Evolutionary conservation across 2,113 vertebrate genomes (phyloP), one percentile per base, ranked within the genome.

Genomic region (Physeter macrocephalus): DNA sequence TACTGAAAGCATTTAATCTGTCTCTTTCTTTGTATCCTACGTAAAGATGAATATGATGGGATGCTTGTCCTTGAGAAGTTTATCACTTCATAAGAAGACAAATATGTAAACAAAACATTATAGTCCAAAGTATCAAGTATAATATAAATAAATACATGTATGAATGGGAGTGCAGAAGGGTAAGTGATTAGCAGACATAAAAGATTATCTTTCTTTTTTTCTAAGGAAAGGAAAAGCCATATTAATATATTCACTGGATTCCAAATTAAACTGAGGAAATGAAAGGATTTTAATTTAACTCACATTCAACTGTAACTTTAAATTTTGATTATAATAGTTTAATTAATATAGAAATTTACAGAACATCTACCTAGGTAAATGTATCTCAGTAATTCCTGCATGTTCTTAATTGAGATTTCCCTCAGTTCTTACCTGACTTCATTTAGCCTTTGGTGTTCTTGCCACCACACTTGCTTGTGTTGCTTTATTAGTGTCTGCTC

Each of bases 401-500:
- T 80, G 27, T 84, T 31, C 61, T 67, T 17, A 27, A 20, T 0
- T 7, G 66, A 84, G 34, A 64, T n/a, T 49, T 82, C 41, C 59
- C 23, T 72, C 74, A 69, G 34, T 69, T 98, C 98, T 99, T 99
- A 99, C 99, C 99, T 99, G 96, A 97, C 98, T 97, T 98, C 98
- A 64, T 80, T 98, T 78, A 99, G 98, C 82, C 98, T 98, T 67
- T 98, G 98, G 62, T 99, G 98, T 93, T 99, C 99, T 84, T 98
- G 98, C 99, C 98, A 99, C 99, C 99, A 99, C 96, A 99, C 99
- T 97, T 99, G 99, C 49, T 93, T 98, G 95, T 99, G 99, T 90
- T 99, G 99, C 91, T 99, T 99, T 96, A 99, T 97, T 66, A 99
- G 96, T 93, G 96, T 98, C 98, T 98, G 99, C 78, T 99, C 99